These are phyloP conservation scores for Meliscaeva auricollis DNA, from an alignment of 2,888 invertebrate genomes.

Conservation along the genomic window DNA sequence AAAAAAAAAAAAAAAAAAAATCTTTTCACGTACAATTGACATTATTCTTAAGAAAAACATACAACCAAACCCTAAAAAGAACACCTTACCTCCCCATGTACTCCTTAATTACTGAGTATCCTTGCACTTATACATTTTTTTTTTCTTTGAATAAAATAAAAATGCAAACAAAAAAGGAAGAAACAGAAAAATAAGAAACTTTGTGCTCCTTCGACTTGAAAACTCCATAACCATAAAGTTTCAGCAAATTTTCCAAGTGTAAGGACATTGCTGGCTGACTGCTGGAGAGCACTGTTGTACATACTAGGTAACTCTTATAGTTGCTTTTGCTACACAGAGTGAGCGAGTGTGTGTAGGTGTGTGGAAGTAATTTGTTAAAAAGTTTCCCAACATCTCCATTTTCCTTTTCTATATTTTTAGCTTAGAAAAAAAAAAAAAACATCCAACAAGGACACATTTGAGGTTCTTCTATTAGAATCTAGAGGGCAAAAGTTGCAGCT, in stretches of 20 bases:
- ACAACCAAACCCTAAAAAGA: background rate
- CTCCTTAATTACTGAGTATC: constrained; percentile 5
- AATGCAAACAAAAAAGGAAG: constrained; percentile 5
- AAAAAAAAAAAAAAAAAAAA: background rate
- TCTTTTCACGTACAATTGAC: constrained; percentile 18
- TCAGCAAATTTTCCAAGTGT: constrained; percentile 11
- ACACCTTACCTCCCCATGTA: too few relatives aligned
- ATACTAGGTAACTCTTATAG: background rate
- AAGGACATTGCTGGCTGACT: background rate
- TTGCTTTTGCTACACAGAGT: background rate
- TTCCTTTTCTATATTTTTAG: background rate
- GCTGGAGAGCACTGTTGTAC: background rate
- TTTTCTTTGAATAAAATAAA: constrained; percentile 2
- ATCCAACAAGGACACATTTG: constrained; percentile 16
- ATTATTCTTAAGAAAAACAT: background rate
- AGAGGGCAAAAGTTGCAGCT: constrained; percentile 1
- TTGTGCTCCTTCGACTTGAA: constrained; percentile 25
- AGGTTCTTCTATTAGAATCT: background rate
- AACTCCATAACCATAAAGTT: constrained; percentile 33
- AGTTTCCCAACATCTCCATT: constrained; percentile 6
- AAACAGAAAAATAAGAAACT: background rate
- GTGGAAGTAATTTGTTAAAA: constrained; percentile 34
- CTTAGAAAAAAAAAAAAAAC: background rate
- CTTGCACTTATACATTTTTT: constrained; percentile 11
- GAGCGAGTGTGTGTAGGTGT: constrained; percentile 10